Evolutionary conservation across 2,113 vertebrate species (phyloP), one percentile per base, ranked within the genome.

Genomic region (Bungarus multicinctus): DNA sequence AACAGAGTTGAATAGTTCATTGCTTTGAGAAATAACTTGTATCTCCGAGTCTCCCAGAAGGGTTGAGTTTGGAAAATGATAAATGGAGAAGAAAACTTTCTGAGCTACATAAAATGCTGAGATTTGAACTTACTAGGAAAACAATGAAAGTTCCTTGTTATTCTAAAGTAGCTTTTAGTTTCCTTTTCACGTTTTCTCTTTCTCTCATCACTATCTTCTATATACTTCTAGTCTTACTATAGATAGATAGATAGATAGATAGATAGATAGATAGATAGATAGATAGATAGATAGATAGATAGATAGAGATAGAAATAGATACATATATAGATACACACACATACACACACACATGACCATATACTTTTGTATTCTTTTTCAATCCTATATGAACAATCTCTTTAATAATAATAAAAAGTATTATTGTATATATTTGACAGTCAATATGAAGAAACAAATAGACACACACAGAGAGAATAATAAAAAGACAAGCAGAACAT

Each of bases 21-120:
- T 90, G 22, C 47, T 95, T 92, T 93, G 16, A 12, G 69, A 34
- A 30, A 86, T 90, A 87, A 53, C 89, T 87, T 90, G 74, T 89
- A 64, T 93, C 34, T 57, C 12, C 34, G 0, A 0, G 20, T 90
- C 0, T 47, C 34, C 43, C 90, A 52, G 11, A 95, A 54, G 45
- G 88, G 55, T 27, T 34, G 34, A 81, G 27, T 27, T 34, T 86
- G 93, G 93, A 86, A 1, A 93, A 18, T 91, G 90, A 93, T 64
- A 25, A 23, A 93, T 93, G 89, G 85, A 23, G 16, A 87, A 50
- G 88, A 60, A 87, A 90, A 87, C 34, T 4, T 23, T 23, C 92
- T 94, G 11, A 11, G 9, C 3, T 92, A 16, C 54, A 12, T 12
- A 85, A 57, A 45, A 69, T 87, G 50, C 34, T 90, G 52, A 50